Evolutionary conservation across 2,888 invertebrate genomes (phyloP), one percentile per base, ranked within the genome.

Genomic region (Salpingus planirostris): DNA sequence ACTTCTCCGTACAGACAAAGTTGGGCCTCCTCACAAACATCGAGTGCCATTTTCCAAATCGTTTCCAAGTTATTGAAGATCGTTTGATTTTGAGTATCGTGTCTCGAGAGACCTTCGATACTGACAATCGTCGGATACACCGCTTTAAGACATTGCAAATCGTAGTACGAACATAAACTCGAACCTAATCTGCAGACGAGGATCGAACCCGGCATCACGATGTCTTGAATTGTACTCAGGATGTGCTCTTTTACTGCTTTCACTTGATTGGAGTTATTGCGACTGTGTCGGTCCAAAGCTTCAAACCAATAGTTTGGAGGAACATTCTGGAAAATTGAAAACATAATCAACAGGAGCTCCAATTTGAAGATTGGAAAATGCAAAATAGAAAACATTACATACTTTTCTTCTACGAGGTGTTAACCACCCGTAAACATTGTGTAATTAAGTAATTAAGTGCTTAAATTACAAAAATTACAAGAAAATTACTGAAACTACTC

Each of bases 41-140:
- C 56, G n/a, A 75, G 57, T 3, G 75, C 76, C 21, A 72, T 70
- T n/a, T 70, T 70, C 80, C 80, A 81, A 42, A 80, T 73, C 1
- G 75, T 73, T 43, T 73, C 71, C 56, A 59, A 57, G 57, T 69
- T 70, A 64, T 59, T 6, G 40, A 48, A 30, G 15, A 45, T 33
- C 8, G 21, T 38, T 26, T 46, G 38, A 12, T 44, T 31, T 21
- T 37, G 33, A 5, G 38, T 39, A 29, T 55, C 44, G 30, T 57
- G 55, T 11, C 43, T 33, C 15, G 44, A 40, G 11, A 58, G 33
- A 14, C 44, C 47, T 21, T 49, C 47, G 12, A 47, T 44, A 26
- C 43, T 52, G 11, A 55, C 47, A 8, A 58, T 43, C 2, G 42
- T 36, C 5, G 48, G 51, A 36, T 53, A 55, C 2, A 47, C 31